These are phyloP conservation scores for Trichogramma evanescens DNA, from an alignment of 2,888 invertebrate genomes.

Conservation along the genomic window DNA sequence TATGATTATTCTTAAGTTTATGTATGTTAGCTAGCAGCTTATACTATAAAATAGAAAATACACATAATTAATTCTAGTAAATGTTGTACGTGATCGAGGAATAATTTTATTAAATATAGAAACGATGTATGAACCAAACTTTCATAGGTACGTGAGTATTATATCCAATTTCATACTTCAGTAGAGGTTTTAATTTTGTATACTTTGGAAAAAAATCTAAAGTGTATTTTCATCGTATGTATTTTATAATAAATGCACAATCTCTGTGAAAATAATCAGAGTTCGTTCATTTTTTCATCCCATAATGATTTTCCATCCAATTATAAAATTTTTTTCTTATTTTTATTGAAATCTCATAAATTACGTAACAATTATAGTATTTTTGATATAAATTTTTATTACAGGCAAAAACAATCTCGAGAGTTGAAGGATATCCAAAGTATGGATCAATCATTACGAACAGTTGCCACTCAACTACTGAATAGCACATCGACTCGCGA, in stretches of 20 bases:
- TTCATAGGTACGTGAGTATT: too few relatives aligned
- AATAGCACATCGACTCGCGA: slow-evolving; percentile 32
- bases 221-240: background rate
- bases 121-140: too few relatives aligned
- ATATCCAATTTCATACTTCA: too few relatives aligned
- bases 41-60: too few relatives aligned
- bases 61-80: too few relatives aligned
- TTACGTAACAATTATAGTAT: background rate
- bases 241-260: background rate
- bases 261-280: too few relatives aligned
- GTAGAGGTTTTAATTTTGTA: slow-evolving; percentile 1
- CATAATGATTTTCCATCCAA: too few relatives aligned
- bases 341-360: background rate
- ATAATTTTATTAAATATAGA: too few relatives aligned
- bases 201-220: slow-evolving; percentile 7
- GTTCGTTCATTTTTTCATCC: too few relatives aligned
- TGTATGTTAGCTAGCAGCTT: too few relatives aligned
- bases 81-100: too few relatives aligned
- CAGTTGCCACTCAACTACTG: slow-evolving; percentile 43
- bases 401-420: slow-evolving; percentile 22
- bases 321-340: background rate
- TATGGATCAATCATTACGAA: slow-evolving; percentile 42
- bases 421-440: slow-evolving; percentile 37
- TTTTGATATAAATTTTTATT: slow-evolving; percentile 1
- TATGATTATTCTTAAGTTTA: too few relatives aligned